Percentiles rank a stretch among this genome's conserved stretches.
Evolutionary conservation across 23 tunicate genomes (phyloP).

Genomic region (Ciona savignyi): DNA sequence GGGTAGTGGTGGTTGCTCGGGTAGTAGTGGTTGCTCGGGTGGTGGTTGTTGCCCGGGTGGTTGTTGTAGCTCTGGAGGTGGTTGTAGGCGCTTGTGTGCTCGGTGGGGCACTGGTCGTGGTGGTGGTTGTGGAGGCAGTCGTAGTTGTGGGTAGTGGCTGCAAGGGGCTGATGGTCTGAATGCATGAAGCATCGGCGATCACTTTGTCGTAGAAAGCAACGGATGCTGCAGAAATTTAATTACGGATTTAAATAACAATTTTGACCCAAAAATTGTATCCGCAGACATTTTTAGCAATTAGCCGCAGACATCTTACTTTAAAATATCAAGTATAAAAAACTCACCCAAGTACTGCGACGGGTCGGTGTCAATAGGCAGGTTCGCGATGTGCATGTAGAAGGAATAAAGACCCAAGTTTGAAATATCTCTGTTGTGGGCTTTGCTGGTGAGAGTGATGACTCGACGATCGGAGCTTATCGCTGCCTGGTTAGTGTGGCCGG

Average conservation of each 20-base stretch:
- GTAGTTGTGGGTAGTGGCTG: conserved; percentile 42
- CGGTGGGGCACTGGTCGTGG: conserved; percentile 7
- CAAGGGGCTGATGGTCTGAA: conserved; percentile 28
- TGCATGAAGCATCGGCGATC: conserved; percentile 44
- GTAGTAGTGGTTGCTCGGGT: too few relatives aligned
- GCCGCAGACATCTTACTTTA: too few relatives aligned
- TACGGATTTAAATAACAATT: too few relatives aligned
- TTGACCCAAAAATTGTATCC: too few relatives aligned
- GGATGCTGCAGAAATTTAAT: conserved; percentile 14
- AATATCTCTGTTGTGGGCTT: conserved; percentile 16
- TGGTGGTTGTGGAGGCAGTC: background rate
- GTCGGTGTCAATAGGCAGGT: conserved; percentile 12
- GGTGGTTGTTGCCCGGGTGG: too few relatives aligned
- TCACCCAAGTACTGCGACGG: conserved; percentile 14
- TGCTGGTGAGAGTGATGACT: conserved; percentile 32
- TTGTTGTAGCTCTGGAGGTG: too few relatives aligned
- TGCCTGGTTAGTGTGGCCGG: too few relatives aligned
- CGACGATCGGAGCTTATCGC: conserved; percentile 32
- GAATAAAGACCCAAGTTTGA: conserved; percentile 18
- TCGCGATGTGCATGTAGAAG: too few relatives aligned
- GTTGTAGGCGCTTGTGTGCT: background rate
- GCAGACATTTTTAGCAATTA: too few relatives aligned
- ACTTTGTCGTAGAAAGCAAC: conserved; percentile 37
- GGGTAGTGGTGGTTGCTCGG: too few relatives aligned
- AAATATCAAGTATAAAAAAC: too few relatives aligned